Percentiles rank a stretch among this genome's conserved stretches.
Conservation (phyloP, 1,140 invertebrate species). For the Chlorops oryzae region DNA sequence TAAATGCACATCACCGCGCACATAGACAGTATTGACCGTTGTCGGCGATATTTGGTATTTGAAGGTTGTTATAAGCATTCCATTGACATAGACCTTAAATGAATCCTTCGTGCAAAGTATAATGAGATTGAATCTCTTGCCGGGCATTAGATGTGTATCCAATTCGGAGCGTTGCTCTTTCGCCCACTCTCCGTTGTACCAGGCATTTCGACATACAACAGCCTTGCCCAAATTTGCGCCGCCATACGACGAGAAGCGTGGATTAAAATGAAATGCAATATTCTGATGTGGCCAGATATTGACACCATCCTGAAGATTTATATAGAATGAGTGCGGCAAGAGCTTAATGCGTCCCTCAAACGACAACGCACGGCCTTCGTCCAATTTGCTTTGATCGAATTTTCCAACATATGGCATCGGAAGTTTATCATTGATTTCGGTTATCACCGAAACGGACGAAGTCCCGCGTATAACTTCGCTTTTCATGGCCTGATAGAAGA, state of each 20-base stretch:
- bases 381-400: conserved; percentile 37
- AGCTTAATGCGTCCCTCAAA: conserved; percentile 58
- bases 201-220: conserved; percentile 51
- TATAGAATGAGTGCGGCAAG: conserved; percentile 60
- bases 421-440: no score
- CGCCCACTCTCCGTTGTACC: conserved; percentile 49
- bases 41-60: conserved; percentile 31
- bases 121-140: conserved; percentile 44
- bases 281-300: conserved; percentile 58
- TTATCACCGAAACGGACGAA: no score
- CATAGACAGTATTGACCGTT: conserved; percentile 48
- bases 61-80: conserved; percentile 47
- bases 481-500: no score
- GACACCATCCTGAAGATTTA: conserved; percentile 61
- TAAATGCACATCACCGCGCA: conserved; percentile 51
- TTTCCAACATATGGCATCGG: conserved; percentile 42
- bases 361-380: conserved; percentile 50
- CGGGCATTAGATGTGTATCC: conserved; percentile 49
- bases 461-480: no score
- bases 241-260: conserved; percentile 52
- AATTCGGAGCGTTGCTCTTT: conserved; percentile 48
- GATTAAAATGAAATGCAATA: conserved; percentile 61
- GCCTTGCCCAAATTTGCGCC: conserved; percentile 35
- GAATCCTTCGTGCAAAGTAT: conserved; percentile 37
- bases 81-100: conserved; percentile 50